These are phyloP conservation scores for Sarcophilus harrisii DNA, from an alignment of 2,797 vertebrate genomes.

Conservation along the genomic window DNA sequence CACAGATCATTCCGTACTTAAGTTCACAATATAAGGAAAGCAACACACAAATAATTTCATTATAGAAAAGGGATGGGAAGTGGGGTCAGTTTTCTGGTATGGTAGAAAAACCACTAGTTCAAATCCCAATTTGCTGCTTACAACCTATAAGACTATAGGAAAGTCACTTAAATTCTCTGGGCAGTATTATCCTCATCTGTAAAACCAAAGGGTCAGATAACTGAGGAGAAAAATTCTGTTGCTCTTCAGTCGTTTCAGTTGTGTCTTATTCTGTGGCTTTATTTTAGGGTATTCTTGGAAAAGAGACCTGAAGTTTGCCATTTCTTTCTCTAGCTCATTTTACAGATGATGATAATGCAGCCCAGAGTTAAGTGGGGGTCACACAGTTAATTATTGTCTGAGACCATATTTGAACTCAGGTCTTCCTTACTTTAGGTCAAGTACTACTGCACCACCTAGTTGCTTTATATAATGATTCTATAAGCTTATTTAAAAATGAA, in stretches of 20 bases:
- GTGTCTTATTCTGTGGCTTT: background rate
- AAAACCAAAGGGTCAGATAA: background rate
- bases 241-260: background rate
- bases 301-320: background rate
- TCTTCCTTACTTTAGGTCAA: background rate
- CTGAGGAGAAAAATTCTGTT: background rate
- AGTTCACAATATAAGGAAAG: background rate
- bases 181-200: background rate
- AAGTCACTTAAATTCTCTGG: background rate
- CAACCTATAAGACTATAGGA: background rate
- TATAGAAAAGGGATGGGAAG: background rate
- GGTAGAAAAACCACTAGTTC: background rate
- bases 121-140: background rate
- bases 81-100: background rate
- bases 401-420: background rate
- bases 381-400: background rate
- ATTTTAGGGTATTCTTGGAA: background rate
- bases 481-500: background rate
- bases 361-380: background rate
- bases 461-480: background rate
- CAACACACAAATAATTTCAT: background rate
- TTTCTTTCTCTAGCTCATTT: background rate
- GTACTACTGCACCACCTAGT: background rate
- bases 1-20: background rate
- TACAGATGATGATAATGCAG: background rate